Conservation (phyloP, 2,113 vertebrate species). For the Psittacus erithacus region DNA sequence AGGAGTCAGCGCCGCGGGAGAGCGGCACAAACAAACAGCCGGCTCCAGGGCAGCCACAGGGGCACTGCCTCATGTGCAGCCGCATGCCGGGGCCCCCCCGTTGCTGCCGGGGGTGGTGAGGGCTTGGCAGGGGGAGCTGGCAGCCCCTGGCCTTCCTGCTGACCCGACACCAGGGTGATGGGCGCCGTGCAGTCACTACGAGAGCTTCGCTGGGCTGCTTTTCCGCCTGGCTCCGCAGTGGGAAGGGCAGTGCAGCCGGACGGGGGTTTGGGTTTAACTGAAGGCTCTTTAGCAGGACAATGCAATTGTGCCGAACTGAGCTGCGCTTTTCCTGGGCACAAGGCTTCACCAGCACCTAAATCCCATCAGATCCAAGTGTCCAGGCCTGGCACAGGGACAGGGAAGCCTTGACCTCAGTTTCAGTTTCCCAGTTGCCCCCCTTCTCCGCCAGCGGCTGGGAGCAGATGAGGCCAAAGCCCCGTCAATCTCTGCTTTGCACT, state of each 20-base stretch:
- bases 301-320: rapidly evolving
- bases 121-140: neutral
- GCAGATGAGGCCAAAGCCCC: slow-evolving; percentile 53
- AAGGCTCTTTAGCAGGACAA: neutral
- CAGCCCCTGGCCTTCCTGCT: neutral
- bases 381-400: rapidly evolving
- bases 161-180: neutral
- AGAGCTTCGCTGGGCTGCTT: neutral
- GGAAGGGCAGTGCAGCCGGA: neutral
- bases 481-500: neutral
- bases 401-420: slow-evolving; percentile 32
- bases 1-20: neutral
- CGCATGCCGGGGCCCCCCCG: neutral
- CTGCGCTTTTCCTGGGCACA: neutral
- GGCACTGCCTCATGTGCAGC: neutral
- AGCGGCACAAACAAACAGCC: neutral
- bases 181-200: rapidly evolving
- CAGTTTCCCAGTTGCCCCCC: neutral
- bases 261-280: neutral
- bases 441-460: neutral
- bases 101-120: rapidly evolving
- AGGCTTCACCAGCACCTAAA: neutral
- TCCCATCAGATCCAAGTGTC: neutral
- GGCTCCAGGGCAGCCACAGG: slow-evolving; percentile 1
- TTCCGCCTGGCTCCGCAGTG: rapidly evolving